A percentile compares a stretch with the other conserved stretches of the same genome.
Conservation (phyloP, 2,797 vertebrate species). For the Psittacula derbiana region DNA sequence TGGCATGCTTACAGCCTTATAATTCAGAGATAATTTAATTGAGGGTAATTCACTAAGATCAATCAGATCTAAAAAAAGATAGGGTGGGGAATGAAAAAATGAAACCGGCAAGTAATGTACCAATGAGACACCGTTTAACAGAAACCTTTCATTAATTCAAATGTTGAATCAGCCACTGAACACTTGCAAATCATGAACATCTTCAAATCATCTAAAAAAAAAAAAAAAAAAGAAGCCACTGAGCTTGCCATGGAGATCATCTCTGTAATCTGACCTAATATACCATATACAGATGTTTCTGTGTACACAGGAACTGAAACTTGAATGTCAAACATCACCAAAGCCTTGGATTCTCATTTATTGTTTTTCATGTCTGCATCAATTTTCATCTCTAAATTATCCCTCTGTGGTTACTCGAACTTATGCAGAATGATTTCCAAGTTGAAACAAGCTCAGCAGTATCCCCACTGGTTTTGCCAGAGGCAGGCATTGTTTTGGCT, state of each 20-base stretch:
- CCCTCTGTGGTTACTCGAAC: not conserved
- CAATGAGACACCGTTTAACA: not conserved
- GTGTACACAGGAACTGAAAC: not conserved
- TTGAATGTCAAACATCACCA: not conserved
- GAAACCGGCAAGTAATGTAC: not conserved
- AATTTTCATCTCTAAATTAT: constrained; percentile 1
- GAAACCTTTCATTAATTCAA: not conserved
- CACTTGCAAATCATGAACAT: not conserved
- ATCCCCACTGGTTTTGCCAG: constrained; percentile 9
- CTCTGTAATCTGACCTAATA: not conserved
- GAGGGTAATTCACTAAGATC: not conserved
- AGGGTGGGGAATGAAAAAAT: not conserved
- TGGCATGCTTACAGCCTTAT: not conserved
- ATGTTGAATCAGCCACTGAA: not conserved
- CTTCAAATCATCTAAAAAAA: not conserved
- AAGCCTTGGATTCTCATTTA: not conserved
- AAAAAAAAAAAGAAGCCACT: not conserved
- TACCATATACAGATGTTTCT: not conserved
- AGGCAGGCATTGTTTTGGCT: constrained; percentile 44
- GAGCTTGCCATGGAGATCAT: not conserved
- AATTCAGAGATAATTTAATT: constrained; percentile 33
- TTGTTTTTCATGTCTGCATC: not conserved
- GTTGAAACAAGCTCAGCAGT: not conserved
- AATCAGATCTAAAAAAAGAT: constrained; percentile 12
- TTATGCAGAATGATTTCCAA: constrained; percentile 19